Conservation (phyloP, 2,888 invertebrate species). For the Linnaemya tessellans region DNA sequence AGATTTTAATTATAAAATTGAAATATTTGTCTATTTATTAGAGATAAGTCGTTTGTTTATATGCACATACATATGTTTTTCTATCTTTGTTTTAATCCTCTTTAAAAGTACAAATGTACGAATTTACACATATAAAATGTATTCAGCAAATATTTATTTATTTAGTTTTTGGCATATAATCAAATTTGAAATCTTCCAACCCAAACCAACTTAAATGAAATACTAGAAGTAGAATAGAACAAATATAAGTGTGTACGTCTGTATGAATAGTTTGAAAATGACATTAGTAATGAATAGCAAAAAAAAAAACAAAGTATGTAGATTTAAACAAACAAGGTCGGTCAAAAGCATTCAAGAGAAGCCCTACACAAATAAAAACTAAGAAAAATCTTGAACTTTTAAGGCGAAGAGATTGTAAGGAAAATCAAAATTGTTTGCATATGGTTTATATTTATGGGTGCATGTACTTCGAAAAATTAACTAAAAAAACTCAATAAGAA, state of each 20-base stretch:
- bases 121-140: background rate
- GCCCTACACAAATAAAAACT: background rate
- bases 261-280: slow-evolving; percentile 5
- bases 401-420: background rate
- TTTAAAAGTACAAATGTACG: slow-evolving; percentile 1
- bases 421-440: background rate
- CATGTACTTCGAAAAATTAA: background rate
- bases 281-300: slow-evolving; percentile 10
- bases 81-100: slow-evolving; percentile 42
- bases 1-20: background rate
- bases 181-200: slow-evolving; percentile 43
- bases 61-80: background rate
- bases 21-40: slow-evolving; percentile 17
- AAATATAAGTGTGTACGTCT: slow-evolving; percentile 28
- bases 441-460: too few relatives aligned
- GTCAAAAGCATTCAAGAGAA: slow-evolving; percentile 18
- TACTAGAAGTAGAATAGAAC: background rate
- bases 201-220: slow-evolving; percentile 21
- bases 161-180: slow-evolving; percentile 49
- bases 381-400: background rate
- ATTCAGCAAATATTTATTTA: slow-evolving; percentile 17
- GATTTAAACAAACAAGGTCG: slow-evolving; percentile 18
- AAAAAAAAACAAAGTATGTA: background rate
- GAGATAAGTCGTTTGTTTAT: background rate
- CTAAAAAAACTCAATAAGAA: background rate